Percentiles rank a stretch among this genome's conserved stretches.
Evolutionary conservation across 2,888 invertebrate genomes (phyloP).

Genomic region (Ophion ellenae): DNA sequence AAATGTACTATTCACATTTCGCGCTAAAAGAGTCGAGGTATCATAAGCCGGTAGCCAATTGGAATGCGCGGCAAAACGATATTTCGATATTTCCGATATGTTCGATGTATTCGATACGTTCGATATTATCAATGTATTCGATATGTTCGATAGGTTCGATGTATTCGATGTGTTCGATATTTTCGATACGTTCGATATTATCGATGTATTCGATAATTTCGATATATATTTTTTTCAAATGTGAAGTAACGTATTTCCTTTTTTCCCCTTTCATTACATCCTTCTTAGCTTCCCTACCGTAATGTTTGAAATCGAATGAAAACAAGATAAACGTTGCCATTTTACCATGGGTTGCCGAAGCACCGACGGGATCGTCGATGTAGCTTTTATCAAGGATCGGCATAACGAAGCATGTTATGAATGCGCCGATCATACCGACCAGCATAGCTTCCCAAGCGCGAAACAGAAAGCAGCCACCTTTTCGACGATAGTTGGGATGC

Average conservation of each 20-base stretch:
- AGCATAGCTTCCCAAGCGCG: slow-evolving; percentile 94
- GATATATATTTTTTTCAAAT: not conserved
- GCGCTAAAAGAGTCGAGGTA: slow-evolving; percentile 5
- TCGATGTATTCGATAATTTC: not conserved
- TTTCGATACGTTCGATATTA: not conserved
- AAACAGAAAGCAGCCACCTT: slow-evolving; percentile 94
- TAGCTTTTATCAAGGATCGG: slow-evolving; percentile 91
- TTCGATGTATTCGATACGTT: not conserved
- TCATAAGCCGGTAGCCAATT: not conserved
- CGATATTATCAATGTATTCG: too few relatives aligned
- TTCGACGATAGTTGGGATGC: slow-evolving; percentile 25
- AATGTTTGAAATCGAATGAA: not conserved
- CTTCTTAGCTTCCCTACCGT: not conserved
- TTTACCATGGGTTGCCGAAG: slow-evolving; percentile 93
- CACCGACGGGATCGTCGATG: slow-evolving; percentile 96
- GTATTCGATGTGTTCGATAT: not conserved
- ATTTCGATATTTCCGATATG: not conserved
- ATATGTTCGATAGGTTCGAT: too few relatives aligned
- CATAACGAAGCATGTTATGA: slow-evolving; percentile 89
- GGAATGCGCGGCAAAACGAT: not conserved
- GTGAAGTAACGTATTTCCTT: not conserved
- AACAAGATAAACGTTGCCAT: not conserved
- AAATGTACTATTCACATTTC: not conserved
- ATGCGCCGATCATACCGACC: slow-evolving; percentile 92
- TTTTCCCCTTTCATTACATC: not conserved